Evolutionary conservation across 2,888 invertebrate species (phyloP).

Genomic region (Caenorhabditis sp.): DNA sequence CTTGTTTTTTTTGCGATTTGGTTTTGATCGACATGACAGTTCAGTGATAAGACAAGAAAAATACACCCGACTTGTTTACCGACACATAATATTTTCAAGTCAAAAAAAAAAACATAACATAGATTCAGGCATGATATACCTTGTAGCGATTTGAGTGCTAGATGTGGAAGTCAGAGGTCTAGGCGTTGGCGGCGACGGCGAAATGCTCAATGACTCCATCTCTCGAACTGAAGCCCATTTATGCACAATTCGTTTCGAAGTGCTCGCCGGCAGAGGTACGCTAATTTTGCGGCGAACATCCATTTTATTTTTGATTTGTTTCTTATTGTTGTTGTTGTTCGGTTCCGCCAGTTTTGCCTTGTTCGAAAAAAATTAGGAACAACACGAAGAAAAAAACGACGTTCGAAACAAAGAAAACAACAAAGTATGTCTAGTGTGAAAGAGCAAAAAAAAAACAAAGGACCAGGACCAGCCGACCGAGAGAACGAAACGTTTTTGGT

Average conservation of each 20-base stretch:
- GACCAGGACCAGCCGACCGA: no score
- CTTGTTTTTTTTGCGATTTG: no score
- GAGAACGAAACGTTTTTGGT: no score
- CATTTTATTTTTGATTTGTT: slow-evolving; percentile 11
- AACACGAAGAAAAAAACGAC: background rate
- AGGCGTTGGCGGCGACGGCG: slow-evolving; percentile 19
- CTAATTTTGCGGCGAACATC: slow-evolving; percentile 57
- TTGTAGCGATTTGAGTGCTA: background rate
- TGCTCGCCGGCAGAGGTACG: slow-evolving; percentile 44
- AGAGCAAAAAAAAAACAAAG: background rate
- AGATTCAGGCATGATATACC: no score
- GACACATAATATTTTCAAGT: no score
- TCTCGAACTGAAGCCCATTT: slow-evolving; percentile 57
- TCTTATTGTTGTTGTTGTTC: slow-evolving; percentile 2
- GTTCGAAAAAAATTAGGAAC: background rate
- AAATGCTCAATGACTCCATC: slow-evolving; percentile 41
- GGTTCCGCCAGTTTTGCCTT: background rate
- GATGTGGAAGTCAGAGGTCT: background rate
- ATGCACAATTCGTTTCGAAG: slow-evolving; percentile 39
- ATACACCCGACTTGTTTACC: no score
- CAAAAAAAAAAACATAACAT: no score
- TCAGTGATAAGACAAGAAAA: no score
- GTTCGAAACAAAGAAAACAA: background rate
- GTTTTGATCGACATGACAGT: no score
- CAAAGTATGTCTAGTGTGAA: background rate